Percentiles rank a stretch among this genome's conserved stretches.
Evolutionary conservation across 2,797 vertebrate genomes (phyloP).

Genomic region (Rhodeus uyekii): DNA sequence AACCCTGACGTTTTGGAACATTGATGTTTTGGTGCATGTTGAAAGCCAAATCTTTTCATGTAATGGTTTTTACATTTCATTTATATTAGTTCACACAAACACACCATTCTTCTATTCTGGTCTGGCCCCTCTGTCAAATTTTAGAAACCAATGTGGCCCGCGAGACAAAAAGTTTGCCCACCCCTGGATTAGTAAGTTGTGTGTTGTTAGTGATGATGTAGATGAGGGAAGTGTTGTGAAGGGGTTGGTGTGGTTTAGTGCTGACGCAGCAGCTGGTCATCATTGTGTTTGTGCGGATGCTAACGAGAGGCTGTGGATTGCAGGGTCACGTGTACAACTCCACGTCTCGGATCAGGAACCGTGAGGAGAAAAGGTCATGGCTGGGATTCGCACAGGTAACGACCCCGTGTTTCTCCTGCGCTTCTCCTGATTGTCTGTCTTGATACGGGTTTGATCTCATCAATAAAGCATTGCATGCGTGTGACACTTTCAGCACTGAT

Average conservation of each 20-base stretch:
- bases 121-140: too few relatives aligned
- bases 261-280: background rate
- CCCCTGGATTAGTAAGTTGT: background rate
- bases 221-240: background rate
- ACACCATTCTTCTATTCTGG: too few relatives aligned
- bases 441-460: background rate
- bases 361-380: slow-evolving; percentile 97
- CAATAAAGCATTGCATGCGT: background rate
- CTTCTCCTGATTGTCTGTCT: background rate
- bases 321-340: slow-evolving; percentile 99
- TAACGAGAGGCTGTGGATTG: slow-evolving; percentile 57
- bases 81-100: too few relatives aligned
- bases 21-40: too few relatives aligned
- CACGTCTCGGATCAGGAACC: slow-evolving; percentile 95
- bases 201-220: background rate
- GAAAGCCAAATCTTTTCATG: too few relatives aligned
- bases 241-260: background rate
- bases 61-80: too few relatives aligned
- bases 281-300: background rate
- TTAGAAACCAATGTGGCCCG: too few relatives aligned
- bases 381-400: slow-evolving; percentile 97
- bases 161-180: too few relatives aligned
- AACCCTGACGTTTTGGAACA: too few relatives aligned
- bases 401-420: slow-evolving; percentile 42
- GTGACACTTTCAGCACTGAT: background rate